phyloP scores from a whole-genome alignment of 2,797 vertebrate genomes.

The Aratinga solstitialis region DNA sequence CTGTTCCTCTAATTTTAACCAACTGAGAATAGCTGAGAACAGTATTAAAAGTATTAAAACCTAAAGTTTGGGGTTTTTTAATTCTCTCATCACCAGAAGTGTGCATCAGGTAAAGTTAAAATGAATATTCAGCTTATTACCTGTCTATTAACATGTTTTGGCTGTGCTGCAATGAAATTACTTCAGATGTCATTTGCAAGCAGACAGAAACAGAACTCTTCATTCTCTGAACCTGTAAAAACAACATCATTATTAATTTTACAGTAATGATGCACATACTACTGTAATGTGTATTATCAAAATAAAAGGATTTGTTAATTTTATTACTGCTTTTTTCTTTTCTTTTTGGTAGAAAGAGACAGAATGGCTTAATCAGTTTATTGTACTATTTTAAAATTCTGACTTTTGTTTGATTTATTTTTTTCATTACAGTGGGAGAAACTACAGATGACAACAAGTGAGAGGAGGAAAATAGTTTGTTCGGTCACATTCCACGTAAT shows the following conservation, averaged over 20 bases:
- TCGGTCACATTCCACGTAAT: slow-evolving; percentile 94
- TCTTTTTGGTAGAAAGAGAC: neutral
- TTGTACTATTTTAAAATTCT: neutral
- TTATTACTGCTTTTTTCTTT: neutral
- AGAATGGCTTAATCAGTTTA: neutral
- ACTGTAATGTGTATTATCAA: neutral
- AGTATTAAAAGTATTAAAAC: neutral
- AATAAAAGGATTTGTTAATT: neutral
- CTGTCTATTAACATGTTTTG: neutral
- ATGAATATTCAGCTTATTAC: neutral
- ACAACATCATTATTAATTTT: neutral
- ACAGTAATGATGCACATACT: neutral
- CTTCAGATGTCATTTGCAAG: neutral
- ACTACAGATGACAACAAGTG: slow-evolving; percentile 91
- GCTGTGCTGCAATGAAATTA: neutral
- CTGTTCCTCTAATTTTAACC: neutral
- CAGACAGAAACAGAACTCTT: neutral
- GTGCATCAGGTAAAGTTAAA: neutral
- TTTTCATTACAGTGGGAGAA: slow-evolving; percentile 90
- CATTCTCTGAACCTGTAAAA: neutral
- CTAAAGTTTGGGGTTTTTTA: neutral
- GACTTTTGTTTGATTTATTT: neutral
- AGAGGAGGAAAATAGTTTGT: slow-evolving; percentile 94
- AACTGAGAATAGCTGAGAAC: neutral
- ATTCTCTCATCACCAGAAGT: neutral